Conservation (phyloP, 2,797 vertebrate species). For the Pterois miles region DNA sequence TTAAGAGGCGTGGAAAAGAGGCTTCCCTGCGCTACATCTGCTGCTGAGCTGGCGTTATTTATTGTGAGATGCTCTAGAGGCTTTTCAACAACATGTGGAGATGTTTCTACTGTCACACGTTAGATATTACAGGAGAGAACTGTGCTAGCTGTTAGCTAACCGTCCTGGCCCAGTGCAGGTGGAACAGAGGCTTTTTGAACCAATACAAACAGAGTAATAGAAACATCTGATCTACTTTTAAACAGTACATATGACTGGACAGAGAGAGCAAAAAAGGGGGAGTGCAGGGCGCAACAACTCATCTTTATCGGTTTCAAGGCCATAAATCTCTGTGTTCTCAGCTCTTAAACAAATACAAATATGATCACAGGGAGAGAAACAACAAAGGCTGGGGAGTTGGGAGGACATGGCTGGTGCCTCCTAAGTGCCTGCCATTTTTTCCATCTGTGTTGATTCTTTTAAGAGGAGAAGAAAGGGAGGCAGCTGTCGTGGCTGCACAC, state of each 20-base stretch:
- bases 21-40: conserved; percentile 74
- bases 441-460: conserved; percentile 81
- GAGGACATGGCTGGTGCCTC: conserved; percentile 71
- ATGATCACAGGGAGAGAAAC: conserved; percentile 79
- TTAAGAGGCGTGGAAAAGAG: conserved; percentile 73
- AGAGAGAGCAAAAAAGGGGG: conserved; percentile 42
- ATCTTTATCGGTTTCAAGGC: conserved; percentile 77
- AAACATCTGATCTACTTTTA: conserved; percentile 50
- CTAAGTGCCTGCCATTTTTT: conserved; percentile 75
- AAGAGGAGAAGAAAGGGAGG: conserved; percentile 66
- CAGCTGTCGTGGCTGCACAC: conserved; percentile 45
- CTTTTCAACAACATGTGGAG: conserved; percentile 75
- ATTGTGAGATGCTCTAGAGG: conserved; percentile 73
- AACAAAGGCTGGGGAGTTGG: conserved; percentile 66
- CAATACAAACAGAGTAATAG: conserved; percentile 36
- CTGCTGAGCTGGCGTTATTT: conserved; percentile 75
- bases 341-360: conserved; percentile 83
- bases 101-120: conserved; percentile 77
- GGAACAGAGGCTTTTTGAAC: conserved; percentile 31
- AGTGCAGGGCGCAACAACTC: conserved; percentile 62
- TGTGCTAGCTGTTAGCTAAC: conserved; percentile 24
- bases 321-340: conserved; percentile 70
- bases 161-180: conserved; percentile 41
- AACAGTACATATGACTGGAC: conserved; percentile 36
- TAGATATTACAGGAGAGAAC: conserved; percentile 53